A percentile compares a stretch with the other conserved stretches of the same genome.
Evolutionary conservation across 1,140 invertebrate genomes (phyloP).

Genomic region (Melanaphis sacchari): DNA sequence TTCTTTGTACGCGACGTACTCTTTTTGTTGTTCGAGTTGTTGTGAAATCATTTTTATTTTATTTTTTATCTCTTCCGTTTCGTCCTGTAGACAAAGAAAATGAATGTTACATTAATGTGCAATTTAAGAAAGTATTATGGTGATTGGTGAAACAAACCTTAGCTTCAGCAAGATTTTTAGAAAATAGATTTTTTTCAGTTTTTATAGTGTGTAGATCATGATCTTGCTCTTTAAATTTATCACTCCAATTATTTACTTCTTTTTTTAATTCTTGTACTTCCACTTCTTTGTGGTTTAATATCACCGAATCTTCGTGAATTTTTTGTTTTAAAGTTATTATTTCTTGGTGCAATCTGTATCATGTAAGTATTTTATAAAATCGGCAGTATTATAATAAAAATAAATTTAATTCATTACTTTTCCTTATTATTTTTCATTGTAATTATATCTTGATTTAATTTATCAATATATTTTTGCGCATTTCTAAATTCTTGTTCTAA

Average conservation of each 20-base stretch:
- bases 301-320: background rate
- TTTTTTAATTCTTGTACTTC: constrained; percentile 54
- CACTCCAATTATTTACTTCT: background rate
- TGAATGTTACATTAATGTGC: background rate
- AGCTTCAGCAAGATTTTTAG: background rate
- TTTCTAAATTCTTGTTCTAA: background rate
- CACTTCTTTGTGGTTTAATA: background rate
- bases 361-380: background rate
- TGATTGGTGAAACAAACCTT: background rate
- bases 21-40: constrained; percentile 53
- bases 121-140: background rate
- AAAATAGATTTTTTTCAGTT: constrained; percentile 28
- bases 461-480: background rate
- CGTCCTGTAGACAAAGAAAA: background rate
- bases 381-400: background rate
- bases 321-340: background rate
- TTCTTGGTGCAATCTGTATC: constrained; percentile 30
- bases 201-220: constrained; percentile 21
- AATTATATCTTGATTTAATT: background rate
- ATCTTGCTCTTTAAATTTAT: constrained; percentile 23
- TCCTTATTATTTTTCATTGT: constrained; percentile 36
- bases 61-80: constrained; percentile 31
- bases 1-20: constrained; percentile 48
- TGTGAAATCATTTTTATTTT: constrained; percentile 47
- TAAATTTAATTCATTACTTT: constrained; percentile 6